A percentile compares a stretch with the other conserved stretches of the same genome.
Conservation (phyloP, 2,113 vertebrate genomes). For the Genyomyrus donnyi region DNA sequence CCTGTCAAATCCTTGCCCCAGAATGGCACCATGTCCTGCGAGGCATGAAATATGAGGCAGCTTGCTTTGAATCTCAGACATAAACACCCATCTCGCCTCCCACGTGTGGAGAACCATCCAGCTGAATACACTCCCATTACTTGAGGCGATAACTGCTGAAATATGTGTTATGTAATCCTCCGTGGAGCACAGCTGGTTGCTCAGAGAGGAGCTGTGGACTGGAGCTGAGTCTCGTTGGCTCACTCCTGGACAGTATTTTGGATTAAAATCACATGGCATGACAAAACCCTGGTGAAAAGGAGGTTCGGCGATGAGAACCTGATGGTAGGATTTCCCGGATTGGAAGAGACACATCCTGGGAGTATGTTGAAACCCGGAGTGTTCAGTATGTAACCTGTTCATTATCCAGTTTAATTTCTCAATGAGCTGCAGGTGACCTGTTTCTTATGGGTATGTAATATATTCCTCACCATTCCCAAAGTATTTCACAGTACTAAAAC, state of each 20-base stretch:
- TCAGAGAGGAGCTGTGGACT: conserved; percentile 21
- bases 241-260: not conserved
- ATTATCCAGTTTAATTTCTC: not conserved
- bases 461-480: not conserved
- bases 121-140: conserved; percentile 24
- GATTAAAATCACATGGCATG: conserved; percentile 16
- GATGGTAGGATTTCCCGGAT: not conserved
- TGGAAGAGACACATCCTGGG: not conserved
- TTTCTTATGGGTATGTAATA: not conserved
- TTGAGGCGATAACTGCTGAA: conserved; percentile 21
- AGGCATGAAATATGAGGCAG: not conserved
- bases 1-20: conserved; percentile 1
- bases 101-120: conserved; percentile 12
- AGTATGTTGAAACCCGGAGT: not conserved
- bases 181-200: conserved; percentile 50
- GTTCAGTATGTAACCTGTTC: not conserved
- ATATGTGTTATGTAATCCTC: conserved; percentile 53
- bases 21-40: not conserved
- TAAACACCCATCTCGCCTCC: not conserved
- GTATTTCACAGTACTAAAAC: not conserved
- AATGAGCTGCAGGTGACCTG: not conserved
- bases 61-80: conserved; percentile 17
- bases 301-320: not conserved
- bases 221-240: not conserved
- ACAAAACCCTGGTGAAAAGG: not conserved